A percentile compares a stretch with the other conserved stretches of the same genome.
These are phyloP conservation scores for Diprion similis DNA, from an alignment of 1,140 invertebrate genomes.

Conservation along the genomic window DNA sequence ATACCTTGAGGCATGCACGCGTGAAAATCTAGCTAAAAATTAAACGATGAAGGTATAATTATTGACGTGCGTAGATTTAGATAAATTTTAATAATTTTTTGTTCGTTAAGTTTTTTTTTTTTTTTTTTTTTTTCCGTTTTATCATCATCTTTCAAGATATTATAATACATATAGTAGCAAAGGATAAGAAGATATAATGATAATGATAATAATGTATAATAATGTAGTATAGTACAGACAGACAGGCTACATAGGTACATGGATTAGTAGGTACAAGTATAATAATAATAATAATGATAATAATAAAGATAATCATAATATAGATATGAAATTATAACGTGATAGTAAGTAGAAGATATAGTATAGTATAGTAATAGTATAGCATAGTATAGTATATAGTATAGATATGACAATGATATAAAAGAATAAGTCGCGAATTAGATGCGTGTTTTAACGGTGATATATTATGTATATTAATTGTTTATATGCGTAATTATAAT, in stretches of 20 bases:
- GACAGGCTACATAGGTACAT: conserved; percentile 45
- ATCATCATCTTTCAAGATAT: not conserved
- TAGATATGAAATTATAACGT: conserved; percentile 27
- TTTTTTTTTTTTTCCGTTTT: not conserved
- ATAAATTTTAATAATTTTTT: not conserved
- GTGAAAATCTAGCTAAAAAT: too few species aligned
- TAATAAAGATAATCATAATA: conserved; percentile 19
- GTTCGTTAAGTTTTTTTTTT: not conserved
- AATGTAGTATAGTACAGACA: conserved; percentile 41
- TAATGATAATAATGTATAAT: conserved; percentile 34
- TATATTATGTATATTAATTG: not conserved
- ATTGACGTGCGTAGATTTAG: not conserved
- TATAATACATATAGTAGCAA: conserved; percentile 8
- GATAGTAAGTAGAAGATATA: conserved; percentile 30
- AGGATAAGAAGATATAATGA: conserved; percentile 38
- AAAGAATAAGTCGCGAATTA: conserved; percentile 16
- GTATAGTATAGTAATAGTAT: not conserved
- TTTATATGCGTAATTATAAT: not conserved
- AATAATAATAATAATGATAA: conserved; percentile 26
- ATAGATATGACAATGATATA: conserved; percentile 33
- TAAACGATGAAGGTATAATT: too few species aligned
- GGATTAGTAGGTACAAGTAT: conserved; percentile 41
- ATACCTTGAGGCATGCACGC: too few species aligned
- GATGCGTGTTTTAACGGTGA: not conserved
- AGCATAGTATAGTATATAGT: conserved; percentile 6